Conservation (phyloP, 2,888 invertebrate species). For the Morinoia aosen region DNA sequence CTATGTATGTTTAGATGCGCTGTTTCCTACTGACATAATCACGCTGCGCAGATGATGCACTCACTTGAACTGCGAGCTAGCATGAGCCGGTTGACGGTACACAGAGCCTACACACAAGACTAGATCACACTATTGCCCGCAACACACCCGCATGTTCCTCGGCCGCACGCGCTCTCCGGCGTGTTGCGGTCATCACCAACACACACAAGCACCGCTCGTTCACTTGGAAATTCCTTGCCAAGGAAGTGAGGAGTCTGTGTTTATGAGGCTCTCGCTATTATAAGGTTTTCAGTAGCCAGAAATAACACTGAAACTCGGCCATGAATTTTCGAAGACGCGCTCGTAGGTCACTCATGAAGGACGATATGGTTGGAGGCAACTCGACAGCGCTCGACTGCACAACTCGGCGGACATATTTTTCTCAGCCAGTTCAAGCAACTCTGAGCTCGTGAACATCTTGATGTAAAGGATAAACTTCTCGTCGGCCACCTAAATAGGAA, state of each 20-base stretch:
- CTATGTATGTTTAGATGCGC: too few relatives aligned
- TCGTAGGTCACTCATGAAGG: slow-evolving; percentile 37
- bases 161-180: not conserved
- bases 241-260: slow-evolving; percentile 47
- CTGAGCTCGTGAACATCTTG: slow-evolving; percentile 43
- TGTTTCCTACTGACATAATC: not conserved
- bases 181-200: slow-evolving; percentile 18
- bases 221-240: slow-evolving; percentile 19
- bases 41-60: not conserved
- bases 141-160: not conserved
- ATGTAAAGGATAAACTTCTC: slow-evolving; percentile 46
- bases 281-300: slow-evolving; percentile 48
- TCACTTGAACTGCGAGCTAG: not conserved
- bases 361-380: slow-evolving; percentile 35
- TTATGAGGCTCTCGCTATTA: slow-evolving; percentile 46
- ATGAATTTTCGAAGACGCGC: slow-evolving; percentile 41
- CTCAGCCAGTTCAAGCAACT: not conserved
- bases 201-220: not conserved
- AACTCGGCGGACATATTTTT: slow-evolving; percentile 12
- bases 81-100: not conserved
- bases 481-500: slow-evolving; percentile 1
- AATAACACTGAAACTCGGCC: slow-evolving; percentile 51
- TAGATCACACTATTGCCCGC: not conserved
- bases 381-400: not conserved
- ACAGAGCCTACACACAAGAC: not conserved